A percentile compares a stretch with the other conserved stretches of the same genome.
phyloP scores from a whole-genome alignment of 2,113 vertebrate genomes.

The Myodes glareolus region DNA sequence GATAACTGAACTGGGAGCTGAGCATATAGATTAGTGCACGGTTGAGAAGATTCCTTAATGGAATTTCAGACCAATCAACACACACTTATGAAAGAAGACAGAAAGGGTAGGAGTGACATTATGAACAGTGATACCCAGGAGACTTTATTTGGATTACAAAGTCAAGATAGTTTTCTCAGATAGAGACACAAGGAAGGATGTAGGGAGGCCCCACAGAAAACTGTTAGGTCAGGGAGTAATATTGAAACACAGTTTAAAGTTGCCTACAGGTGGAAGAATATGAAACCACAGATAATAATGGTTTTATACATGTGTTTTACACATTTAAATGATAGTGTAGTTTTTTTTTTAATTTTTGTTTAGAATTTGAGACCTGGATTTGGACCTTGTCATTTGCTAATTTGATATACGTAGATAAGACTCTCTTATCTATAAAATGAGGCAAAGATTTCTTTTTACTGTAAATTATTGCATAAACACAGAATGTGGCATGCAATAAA shows the following conservation, averaged over 20 bases:
- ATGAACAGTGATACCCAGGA: background rate
- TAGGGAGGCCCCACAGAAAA: background rate
- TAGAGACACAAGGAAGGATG: background rate
- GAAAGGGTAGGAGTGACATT: slow-evolving; percentile 23
- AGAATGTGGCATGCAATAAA: background rate
- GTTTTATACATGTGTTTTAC: background rate
- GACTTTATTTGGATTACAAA: background rate
- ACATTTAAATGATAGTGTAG: background rate
- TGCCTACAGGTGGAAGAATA: background rate
- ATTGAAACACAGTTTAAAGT: slow-evolving; percentile 28
- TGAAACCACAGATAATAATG: background rate
- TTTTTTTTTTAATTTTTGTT: slow-evolving; percentile 42
- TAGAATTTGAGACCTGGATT: background rate
- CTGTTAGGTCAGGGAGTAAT: background rate
- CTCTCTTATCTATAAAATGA: slow-evolving; percentile 31
- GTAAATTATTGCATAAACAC: slow-evolving; percentile 21
- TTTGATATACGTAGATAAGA: background rate
- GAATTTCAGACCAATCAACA: background rate
- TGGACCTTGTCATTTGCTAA: slow-evolving; percentile 24
- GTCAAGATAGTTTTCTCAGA: background rate
- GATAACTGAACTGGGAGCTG: background rate
- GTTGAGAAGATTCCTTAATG: background rate
- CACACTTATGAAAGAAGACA: background rate
- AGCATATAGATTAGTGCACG: background rate
- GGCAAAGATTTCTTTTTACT: background rate